Base-by-base conservation (phyloP, 2,797 vertebrate species). In the Crocidura indochinensis region DNA sequence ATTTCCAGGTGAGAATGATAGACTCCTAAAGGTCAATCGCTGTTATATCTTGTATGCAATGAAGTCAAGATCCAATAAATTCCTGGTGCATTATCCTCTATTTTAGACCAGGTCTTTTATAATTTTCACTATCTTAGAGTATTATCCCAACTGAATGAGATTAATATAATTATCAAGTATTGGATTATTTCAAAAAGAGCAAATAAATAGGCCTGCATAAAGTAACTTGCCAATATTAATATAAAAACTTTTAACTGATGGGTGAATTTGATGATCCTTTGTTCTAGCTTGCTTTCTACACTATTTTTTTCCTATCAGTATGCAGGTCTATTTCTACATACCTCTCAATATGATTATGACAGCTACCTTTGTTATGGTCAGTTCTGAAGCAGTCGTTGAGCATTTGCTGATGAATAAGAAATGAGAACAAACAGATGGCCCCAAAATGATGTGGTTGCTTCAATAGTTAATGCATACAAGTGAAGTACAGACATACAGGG, bases 361-460 rank as follows among this genome's bases (percentile, higher is more conserved):
- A 84, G 68, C 46, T 84, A 78, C 75, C 68, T 89, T 29, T 74
- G 88, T 92, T 86, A 84, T 31, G 14, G 38, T 53, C 84, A 80
- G 2, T 90, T 92, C 51, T 90, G 88, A 92, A 93, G 95, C 17
- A 74, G 49, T 51, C 49, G 76, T 38, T 81, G 74, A 47, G 26
- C 29, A 92, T 84, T 96, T 91, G 53, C 47, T 46, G 11, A 86
- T 96, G 87, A 86, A 95, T 86, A 84, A 92, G 62, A 88, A 91
- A 95, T 87, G 71, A 94, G 75, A 60, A 80, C 67, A 93, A 93
- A 71, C 82, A 95, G 87, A 94, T 94, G 76, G 82, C 15, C 92
- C 74, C 67, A 46, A 17, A 90, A 77, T 69, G 82, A 81, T 47
- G 27, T 44, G 84, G 69, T 47, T 0, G 0, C 38, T 90, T 88